Percentiles rank a stretch among this genome's conserved stretches.
Evolutionary conservation across 2,888 invertebrate species (phyloP).

Genomic region (Tenthredo distinguenda): DNA sequence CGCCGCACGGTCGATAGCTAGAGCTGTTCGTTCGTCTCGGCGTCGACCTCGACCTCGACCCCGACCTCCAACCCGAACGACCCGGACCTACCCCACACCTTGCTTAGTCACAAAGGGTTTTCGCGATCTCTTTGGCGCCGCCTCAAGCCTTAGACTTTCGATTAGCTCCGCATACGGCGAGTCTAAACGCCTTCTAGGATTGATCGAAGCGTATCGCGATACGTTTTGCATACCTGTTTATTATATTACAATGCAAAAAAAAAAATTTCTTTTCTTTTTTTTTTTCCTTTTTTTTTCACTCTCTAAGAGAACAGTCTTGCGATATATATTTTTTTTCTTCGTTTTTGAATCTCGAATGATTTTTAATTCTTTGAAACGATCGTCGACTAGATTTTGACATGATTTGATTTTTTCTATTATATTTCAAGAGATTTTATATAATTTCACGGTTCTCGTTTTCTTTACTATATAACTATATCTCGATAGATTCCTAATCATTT

Average conservation of each 20-base stretch:
- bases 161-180: not conserved
- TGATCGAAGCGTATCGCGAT: not conserved
- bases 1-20: conserved; percentile 25
- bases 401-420: no score
- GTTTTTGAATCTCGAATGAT: no score
- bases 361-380: no score
- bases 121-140: conserved; percentile 15
- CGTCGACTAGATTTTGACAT: no score
- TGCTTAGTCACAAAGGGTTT: conserved; percentile 27
- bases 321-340: no score
- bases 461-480: no score
- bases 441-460: no score
- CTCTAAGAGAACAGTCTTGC: no score
- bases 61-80: conserved; percentile 49
- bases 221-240: not conserved
- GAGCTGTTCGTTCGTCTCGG: conserved; percentile 43
- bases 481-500: no score
- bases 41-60: conserved; percentile 51
- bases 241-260: not conserved
- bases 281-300: no score
- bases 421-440: no score
- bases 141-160: not conserved
- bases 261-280: not conserved
- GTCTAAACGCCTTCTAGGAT: not conserved
- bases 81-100: conserved; percentile 51